Evolutionary conservation across 2,888 invertebrate species (phyloP), one percentile per base, ranked within the genome.

Genomic region (Gastrophysa polygoni): DNA sequence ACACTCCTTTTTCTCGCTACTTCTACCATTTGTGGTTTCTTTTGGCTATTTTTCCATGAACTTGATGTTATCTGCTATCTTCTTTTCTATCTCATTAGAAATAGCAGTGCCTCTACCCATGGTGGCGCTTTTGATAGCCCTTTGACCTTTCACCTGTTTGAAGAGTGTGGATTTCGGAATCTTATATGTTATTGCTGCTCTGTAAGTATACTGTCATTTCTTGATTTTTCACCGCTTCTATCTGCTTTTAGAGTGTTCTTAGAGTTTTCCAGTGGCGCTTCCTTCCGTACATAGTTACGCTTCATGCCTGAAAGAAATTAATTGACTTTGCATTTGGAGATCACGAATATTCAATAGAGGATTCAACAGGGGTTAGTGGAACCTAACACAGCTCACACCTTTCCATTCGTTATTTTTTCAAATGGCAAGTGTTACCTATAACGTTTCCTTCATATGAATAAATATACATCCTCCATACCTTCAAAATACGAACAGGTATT

Each of bases 21-120:
- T 61, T 66, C 60, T 43, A 61, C 64, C 14, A 34, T 10, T 57
- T 63, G 63, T 24, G 57, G 54, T 47, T 63, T 52, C 32, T 76
- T 74, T 43, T 70, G 61, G 28, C 70, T 70, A 57, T 61, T 56
- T 51, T 57, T 34, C 43, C 49, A 54, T 55, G 2, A 28, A 2
- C 43, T 49, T 60, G 0, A 49, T 24, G 17, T 16, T 38, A 38
- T 55, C 43, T 3, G 59, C 59, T 38, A 54, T 60, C 14, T 56
- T 56, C 28, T 10, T 10, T 57, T 57, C 52, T 44, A 28, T 29
- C 51, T 57, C 57, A 51, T 52, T 32, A 21, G 52, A 46, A 57
- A 52, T 61, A 10, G 61, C 18, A 47, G 51, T 61, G 16, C 51
- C 29, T 52, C 57, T 44, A 18, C 57, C 57, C 47, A 52, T 44